Percentiles rank a stretch among this genome's conserved stretches.
Conservation (phyloP, 2,113 vertebrate genomes). For the Neodon shergylaensis region DNA sequence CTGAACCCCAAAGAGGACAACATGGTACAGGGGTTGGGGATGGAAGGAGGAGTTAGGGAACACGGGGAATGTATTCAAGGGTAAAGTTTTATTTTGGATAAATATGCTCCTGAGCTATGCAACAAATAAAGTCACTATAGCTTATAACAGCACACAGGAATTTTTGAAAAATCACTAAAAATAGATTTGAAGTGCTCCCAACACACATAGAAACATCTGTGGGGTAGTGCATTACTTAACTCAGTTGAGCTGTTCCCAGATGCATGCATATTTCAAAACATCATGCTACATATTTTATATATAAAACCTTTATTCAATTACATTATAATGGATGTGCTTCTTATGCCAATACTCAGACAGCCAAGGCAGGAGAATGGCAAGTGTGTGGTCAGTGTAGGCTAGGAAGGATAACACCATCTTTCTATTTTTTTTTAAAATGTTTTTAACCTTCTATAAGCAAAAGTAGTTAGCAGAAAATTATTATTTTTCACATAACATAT, state of each 20-base stretch:
- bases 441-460: background rate
- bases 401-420: background rate
- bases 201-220: background rate
- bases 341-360: too few relatives aligned
- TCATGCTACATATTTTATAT: background rate
- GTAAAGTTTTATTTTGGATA: background rate
- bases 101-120: background rate
- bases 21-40: background rate
- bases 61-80: background rate
- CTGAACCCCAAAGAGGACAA: background rate
- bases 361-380: background rate
- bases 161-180: background rate
- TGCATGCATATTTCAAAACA: background rate
- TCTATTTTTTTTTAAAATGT: background rate
- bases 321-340: background rate
- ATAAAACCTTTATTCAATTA: background rate
- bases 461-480: conserved; percentile 24
- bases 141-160: background rate
- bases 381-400: background rate
- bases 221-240: background rate
- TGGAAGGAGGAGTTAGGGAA: background rate
- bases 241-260: background rate
- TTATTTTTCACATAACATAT: conserved; percentile 1
- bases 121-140: background rate
- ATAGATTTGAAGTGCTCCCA: background rate